Evolutionary conservation across 2,888 invertebrate genomes (phyloP).

Genomic region (Macrosiphum euphorbiae): DNA sequence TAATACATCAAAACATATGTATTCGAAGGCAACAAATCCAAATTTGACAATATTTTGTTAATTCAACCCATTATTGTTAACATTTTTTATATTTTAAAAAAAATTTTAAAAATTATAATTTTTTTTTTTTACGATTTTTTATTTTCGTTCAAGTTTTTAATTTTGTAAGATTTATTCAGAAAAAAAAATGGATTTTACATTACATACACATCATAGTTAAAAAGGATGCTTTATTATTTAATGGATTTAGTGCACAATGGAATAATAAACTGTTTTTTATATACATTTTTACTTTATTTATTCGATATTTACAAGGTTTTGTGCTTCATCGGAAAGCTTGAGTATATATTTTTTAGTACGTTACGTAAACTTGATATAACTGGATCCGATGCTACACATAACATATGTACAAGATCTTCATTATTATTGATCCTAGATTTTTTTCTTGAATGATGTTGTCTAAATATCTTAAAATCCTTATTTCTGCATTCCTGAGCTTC

Average conservation of each 20-base stretch:
- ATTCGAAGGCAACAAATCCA: no score
- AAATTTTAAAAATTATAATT: background rate
- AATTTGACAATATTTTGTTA: background rate
- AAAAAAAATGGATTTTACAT: background rate
- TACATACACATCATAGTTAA: background rate
- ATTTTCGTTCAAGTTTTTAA: background rate
- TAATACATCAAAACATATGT: no score
- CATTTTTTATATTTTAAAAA: background rate
- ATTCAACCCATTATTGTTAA: background rate
- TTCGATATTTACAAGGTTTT: background rate
- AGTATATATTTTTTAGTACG: conserved; percentile 12
- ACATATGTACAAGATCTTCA: conserved; percentile 25
- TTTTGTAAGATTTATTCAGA: background rate
- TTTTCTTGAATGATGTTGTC: conserved; percentile 9
- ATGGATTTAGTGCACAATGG: background rate
- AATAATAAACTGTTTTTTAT: background rate
- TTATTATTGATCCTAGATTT: conserved; percentile 13
- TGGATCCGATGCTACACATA: background rate
- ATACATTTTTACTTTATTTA: background rate
- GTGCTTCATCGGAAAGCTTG: conserved; percentile 1
- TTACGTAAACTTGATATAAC: conserved; percentile 15
- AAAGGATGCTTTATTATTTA: no score
- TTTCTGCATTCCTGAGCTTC: conserved; percentile 9
- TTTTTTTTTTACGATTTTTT: background rate
- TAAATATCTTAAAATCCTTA: conserved; percentile 26